These are phyloP conservation scores for Bombyx huttoni DNA, from an alignment of 2,888 invertebrate genomes.

Conservation along the genomic window DNA sequence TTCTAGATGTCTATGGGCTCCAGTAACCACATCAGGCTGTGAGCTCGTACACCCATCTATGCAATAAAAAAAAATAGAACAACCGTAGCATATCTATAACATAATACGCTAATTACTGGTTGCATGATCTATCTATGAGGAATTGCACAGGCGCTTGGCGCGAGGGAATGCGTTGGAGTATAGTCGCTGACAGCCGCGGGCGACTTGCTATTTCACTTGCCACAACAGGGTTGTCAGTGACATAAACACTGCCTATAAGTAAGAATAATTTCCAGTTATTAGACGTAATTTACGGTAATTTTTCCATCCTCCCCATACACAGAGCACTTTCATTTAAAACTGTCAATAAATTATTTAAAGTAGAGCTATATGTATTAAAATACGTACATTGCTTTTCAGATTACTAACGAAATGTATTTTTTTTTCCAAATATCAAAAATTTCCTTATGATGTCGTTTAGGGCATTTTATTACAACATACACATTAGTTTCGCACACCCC, in stretches of 20 bases:
- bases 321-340: too few relatives aligned
- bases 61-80: too few relatives aligned
- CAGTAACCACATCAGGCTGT: too few relatives aligned
- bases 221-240: slow-evolving; percentile 32
- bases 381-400: too few relatives aligned
- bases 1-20: too few relatives aligned
- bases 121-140: slow-evolving; percentile 49
- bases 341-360: too few relatives aligned
- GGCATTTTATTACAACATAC: not conserved
- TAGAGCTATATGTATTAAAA: too few relatives aligned
- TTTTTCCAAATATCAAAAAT: too few relatives aligned
- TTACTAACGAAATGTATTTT: too few relatives aligned
- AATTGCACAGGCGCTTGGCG: slow-evolving; percentile 12
- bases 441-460: not conserved
- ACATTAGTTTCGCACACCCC: slow-evolving; percentile 23
- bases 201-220: slow-evolving; percentile 61
- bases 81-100: not conserved
- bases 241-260: not conserved
- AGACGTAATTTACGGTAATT: too few relatives aligned
- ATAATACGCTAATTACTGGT: slow-evolving; percentile 57
- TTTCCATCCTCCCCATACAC: too few relatives aligned
- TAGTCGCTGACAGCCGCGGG: slow-evolving; percentile 47
- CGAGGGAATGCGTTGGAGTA: slow-evolving; percentile 33
- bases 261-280: not conserved
- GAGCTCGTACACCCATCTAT: too few relatives aligned